phyloP scores from a whole-genome alignment of 1,140 invertebrate genomes.

The Drosophila gunungcola region DNA sequence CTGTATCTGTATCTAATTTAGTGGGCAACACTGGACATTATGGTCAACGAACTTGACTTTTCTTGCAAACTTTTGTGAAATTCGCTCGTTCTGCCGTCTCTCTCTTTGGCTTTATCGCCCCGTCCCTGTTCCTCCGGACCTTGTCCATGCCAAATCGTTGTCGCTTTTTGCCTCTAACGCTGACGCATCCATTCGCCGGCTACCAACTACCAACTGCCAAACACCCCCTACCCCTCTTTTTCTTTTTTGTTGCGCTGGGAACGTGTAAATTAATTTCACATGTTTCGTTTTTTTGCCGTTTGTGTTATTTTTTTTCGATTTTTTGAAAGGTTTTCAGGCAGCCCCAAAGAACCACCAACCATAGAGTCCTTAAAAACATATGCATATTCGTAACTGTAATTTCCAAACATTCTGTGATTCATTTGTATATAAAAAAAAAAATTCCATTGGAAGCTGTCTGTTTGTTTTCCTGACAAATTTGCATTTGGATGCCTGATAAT shows the following conservation, averaged over 20 bases:
- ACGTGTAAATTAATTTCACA: constrained; percentile 82
- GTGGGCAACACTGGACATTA: constrained; percentile 30
- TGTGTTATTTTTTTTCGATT: constrained; percentile 6
- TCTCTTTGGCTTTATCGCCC: constrained; percentile 1
- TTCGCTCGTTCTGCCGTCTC: constrained; percentile 25
- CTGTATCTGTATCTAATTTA: constrained; percentile 13
- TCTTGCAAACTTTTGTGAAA: constrained; percentile 73
- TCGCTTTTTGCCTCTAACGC: constrained; percentile 19
- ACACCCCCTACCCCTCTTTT: too few relatives aligned
- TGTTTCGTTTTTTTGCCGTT: constrained; percentile 45
- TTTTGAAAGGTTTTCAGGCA: not conserved
- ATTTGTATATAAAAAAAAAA: not conserved
- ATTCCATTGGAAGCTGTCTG: too few relatives aligned
- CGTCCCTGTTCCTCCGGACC: constrained; percentile 20
- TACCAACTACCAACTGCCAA: not conserved
- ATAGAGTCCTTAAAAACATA: too few relatives aligned
- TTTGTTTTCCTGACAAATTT: not conserved
- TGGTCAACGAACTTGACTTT: constrained; percentile 71
- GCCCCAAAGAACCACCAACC: too few relatives aligned
- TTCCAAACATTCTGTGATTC: not conserved
- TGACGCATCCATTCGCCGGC: constrained; percentile 53
- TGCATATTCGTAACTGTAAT: too few relatives aligned
- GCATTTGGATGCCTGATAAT: not conserved
- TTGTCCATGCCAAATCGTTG: constrained; percentile 46
- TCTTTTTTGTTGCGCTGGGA: constrained; percentile 3